Percentiles rank a stretch among this genome's conserved stretches.
phyloP scores from a whole-genome alignment of 1,140 invertebrate species.

The Meloidogyne exigua region DNA sequence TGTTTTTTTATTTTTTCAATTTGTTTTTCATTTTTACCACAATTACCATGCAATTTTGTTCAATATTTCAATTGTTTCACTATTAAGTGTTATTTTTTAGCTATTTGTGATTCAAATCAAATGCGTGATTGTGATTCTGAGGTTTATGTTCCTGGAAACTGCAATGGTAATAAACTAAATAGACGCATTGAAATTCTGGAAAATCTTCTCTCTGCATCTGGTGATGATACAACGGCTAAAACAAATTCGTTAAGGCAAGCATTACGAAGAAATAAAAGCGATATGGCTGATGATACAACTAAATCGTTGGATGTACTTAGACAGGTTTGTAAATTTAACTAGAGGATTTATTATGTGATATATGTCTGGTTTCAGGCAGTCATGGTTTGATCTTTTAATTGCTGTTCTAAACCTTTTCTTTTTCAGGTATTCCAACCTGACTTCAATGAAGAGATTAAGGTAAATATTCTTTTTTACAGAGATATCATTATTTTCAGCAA shows the following conservation, averaged over 20 bases:
- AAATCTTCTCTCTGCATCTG: slow-evolving; percentile 42
- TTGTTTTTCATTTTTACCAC: no score
- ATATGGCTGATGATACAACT: slow-evolving; percentile 49
- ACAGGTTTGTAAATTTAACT: slow-evolving; percentile 34
- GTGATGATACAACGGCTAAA: slow-evolving; percentile 54
- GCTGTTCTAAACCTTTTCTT: not conserved
- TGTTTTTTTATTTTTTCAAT: no score
- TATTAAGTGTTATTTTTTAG: no score
- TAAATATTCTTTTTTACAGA: not conserved
- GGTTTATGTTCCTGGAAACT: slow-evolving; percentile 38
- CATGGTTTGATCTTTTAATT: not conserved
- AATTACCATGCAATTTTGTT: no score
- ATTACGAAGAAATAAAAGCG: slow-evolving; percentile 49
- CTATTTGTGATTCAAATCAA: not conserved
- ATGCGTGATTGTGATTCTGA: not conserved
- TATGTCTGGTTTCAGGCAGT: not conserved
- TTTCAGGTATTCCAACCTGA: slow-evolving; percentile 55
- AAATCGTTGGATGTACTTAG: slow-evolving; percentile 49
- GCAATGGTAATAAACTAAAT: slow-evolving; percentile 55
- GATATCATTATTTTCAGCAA: slow-evolving; percentile 31
- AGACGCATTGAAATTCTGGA: slow-evolving; percentile 50
- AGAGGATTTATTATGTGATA: no score
- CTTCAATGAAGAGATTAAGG: slow-evolving; percentile 50
- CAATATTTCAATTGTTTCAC: no score
- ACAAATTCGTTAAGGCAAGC: slow-evolving; percentile 55